Evolutionary conservation across 2,113 vertebrate species (phyloP), one percentile per base, ranked within the genome.

Genomic region (Martes martes): DNA sequence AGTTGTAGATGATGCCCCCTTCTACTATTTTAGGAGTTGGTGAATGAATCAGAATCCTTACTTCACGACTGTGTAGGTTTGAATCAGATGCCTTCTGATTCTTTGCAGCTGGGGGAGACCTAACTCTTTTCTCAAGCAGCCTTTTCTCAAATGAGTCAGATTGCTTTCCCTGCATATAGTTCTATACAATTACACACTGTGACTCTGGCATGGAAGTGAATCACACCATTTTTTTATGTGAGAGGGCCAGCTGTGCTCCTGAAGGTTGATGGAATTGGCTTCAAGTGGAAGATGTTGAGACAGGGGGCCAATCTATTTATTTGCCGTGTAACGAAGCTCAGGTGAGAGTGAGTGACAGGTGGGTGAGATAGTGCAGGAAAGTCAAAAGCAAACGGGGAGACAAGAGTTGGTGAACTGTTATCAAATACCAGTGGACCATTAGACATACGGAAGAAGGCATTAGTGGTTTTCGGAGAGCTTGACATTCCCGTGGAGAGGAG

Each of bases 71-170:
- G 15, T 69, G 7, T 39, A 47, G 33, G 42, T 94, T 92, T 81
- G 61, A 81, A 23, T 82, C 59, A 45, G n/a, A 59, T 78, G 82
- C 24, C 31, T 78, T 73, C 21, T 79, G 18, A 39, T 39, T 83
- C 78, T 95, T 42, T 50, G 33, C 47, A 65, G 39, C 19, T 85
- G 83, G 61, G 61, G 59, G 88, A 90, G 73, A 94, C 19, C 26
- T 76, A 57, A 50, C 36, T 21, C 74, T 85, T 76, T 42, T 42
- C 39, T 42, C 39, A 42, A 42, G 42, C 6, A 80, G 52, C 39
- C 6, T 36, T 16, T 57, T 47, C 15, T 10, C 74, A 47, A 4
- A 63, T 69, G 83, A 91, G 80, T 94, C 50, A 36, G 13, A 4
- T 47, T n/a, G 57, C 71, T 83, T 78, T 86, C 23, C 21, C 16